phyloP scores from a whole-genome alignment of 2,888 invertebrate genomes.

The Phyllotreta cruciferae region DNA sequence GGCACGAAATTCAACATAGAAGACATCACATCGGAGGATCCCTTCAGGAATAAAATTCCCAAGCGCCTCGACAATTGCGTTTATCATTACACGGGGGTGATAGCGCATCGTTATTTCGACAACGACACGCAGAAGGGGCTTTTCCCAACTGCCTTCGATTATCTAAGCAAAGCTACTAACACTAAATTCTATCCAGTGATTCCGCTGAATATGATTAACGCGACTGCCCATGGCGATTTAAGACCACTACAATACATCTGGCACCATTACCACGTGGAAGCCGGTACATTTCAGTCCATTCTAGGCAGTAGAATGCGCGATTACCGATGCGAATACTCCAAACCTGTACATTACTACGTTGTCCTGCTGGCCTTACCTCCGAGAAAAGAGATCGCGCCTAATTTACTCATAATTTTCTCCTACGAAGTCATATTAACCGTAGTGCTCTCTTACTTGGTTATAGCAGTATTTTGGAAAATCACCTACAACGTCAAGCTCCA shows the following conservation, averaged over 20 bases:
- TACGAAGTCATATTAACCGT: not conserved
- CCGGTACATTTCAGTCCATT: not conserved
- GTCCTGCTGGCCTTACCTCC: slow-evolving; percentile 1
- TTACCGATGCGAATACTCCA: slow-evolving; percentile 6
- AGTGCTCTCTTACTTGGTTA: not conserved
- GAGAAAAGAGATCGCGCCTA: not conserved
- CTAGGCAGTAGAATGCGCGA: not conserved
- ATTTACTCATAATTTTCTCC: slow-evolving; percentile 9
- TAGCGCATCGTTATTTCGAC: not conserved
- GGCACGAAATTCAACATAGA: slow-evolving; percentile 6
- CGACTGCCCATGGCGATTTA: not conserved
- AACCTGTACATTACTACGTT: no score
- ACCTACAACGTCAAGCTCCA: not conserved
- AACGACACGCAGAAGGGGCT: slow-evolving; percentile 5
- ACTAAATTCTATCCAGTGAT: not conserved
- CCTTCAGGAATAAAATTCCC: slow-evolving; percentile 3
- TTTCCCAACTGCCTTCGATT: not conserved
- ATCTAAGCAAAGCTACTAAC: not conserved
- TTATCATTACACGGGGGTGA: not conserved
- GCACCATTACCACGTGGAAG: slow-evolving; percentile 1
- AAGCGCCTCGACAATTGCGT: not conserved
- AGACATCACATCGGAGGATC: not conserved
- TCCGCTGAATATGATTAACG: not conserved
- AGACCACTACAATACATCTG: not conserved
- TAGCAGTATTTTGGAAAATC: slow-evolving; percentile 1